phyloP scores from a whole-genome alignment of 2,888 invertebrate genomes.

The Lumbricus terrestris region DNA sequence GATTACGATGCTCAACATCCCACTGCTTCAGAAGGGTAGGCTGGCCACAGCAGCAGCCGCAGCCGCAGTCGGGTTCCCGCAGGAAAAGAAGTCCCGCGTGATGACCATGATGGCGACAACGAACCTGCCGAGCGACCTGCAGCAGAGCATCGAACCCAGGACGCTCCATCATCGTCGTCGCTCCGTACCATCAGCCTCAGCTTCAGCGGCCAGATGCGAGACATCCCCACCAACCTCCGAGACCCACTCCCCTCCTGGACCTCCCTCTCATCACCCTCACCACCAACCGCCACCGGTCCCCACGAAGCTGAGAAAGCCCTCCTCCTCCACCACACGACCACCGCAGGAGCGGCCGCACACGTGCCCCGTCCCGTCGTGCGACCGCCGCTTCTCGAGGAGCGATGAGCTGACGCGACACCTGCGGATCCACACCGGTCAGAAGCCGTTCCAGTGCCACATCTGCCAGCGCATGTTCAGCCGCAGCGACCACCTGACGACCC shows the following conservation, averaged over 20 bases:
- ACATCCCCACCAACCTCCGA: neutral
- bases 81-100: slow-evolving; percentile 3
- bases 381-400: slow-evolving; percentile 91
- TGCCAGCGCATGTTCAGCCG: slow-evolving; percentile 97
- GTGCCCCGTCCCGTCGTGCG: slow-evolving; percentile 95
- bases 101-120: no score
- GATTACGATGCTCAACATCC: neutral
- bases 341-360: slow-evolving; percentile 96
- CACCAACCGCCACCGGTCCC: neutral
- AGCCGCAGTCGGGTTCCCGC: no score
- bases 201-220: neutral
- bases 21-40: neutral
- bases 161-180: no score
- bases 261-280: neutral
- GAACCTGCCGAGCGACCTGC: no score
- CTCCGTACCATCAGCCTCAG: neutral
- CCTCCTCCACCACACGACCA: no score
- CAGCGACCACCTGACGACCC: slow-evolving; percentile 97
- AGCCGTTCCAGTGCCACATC: slow-evolving; percentile 94
- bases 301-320: neutral
- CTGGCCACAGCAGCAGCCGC: neutral
- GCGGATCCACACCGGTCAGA: slow-evolving; percentile 97
- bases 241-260: neutral
- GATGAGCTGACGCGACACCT: slow-evolving; percentile 98
- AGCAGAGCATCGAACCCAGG: no score